Conservation (phyloP, 2,797 vertebrate species). For the Pantherophis vulpinus region DNA sequence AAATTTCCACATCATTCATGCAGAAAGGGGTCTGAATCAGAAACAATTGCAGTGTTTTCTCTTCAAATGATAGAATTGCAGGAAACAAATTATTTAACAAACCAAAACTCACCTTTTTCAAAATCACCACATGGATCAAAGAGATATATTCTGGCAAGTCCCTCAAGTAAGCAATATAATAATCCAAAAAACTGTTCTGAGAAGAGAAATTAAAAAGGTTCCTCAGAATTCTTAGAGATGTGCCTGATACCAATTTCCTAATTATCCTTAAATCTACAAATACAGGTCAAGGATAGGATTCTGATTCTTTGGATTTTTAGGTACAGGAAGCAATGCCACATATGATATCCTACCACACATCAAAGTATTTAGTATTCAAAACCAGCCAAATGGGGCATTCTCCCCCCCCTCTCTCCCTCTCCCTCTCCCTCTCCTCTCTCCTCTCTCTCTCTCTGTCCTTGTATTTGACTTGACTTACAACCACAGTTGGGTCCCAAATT, state of each 20-base stretch:
- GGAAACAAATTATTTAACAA: background rate
- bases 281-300: background rate
- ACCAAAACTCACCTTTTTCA: conserved; percentile 72
- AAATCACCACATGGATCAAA: conserved; percentile 80
- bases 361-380: background rate
- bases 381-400: background rate
- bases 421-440: too few species aligned
- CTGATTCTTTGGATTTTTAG: background rate
- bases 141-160: conserved; percentile 94
- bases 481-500: too few species aligned
- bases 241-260: background rate
- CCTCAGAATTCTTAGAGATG: conserved; percentile 18
- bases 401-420: too few species aligned
- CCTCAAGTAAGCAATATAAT: conserved; percentile 91
- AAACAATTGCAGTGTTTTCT: background rate
- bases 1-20: background rate
- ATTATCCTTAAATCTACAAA: background rate
- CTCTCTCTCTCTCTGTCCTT: too few species aligned
- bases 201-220: conserved; percentile 55
- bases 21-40: background rate
- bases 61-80: background rate
- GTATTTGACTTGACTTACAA: too few species aligned
- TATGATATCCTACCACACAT: background rate
- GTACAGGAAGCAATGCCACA: background rate
- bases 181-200: conserved; percentile 94